Percentiles rank a stretch among this genome's conserved stretches.
These are phyloP conservation scores for Stegostoma tigrinum DNA, from an alignment of 2,113 vertebrate species.

Conservation along the genomic window DNA sequence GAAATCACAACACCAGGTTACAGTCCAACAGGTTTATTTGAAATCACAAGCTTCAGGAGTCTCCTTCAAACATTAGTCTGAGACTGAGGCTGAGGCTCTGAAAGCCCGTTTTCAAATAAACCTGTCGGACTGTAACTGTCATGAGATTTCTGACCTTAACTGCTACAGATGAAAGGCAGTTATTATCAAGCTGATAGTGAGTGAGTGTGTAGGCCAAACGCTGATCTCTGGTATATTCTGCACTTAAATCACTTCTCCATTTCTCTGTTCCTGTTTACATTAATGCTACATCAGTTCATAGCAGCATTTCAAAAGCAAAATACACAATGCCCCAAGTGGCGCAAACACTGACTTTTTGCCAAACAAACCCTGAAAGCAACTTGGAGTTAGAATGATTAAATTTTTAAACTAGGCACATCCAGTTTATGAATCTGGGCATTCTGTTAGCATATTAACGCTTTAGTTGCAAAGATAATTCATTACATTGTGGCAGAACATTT, in stretches of 20 bases:
- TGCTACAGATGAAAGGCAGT: too few species aligned
- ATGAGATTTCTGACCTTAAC: too few species aligned
- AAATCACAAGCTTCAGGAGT: too few species aligned
- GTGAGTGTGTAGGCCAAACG: neutral
- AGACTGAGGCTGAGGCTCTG: too few species aligned
- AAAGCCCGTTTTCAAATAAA: too few species aligned
- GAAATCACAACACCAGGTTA: too few species aligned
- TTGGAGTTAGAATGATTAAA: neutral
- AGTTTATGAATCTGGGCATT: neutral
- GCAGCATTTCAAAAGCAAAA: neutral
- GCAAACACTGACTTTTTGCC: neutral
- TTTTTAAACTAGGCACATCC: neutral
- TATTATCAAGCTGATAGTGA: neutral
- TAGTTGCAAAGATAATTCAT: neutral
- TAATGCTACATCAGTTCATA: neutral
- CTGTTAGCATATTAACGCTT: neutral
- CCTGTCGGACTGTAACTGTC: too few species aligned
- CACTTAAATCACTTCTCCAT: neutral
- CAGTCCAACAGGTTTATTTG: too few species aligned
- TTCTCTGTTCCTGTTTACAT: neutral
- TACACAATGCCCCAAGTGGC: too few species aligned
- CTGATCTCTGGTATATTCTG: neutral
- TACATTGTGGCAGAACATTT: neutral
- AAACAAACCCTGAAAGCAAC: neutral
- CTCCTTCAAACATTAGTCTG: too few species aligned